phyloP scores from a whole-genome alignment of 2,888 invertebrate genomes.

The Dichetophora obliterata region DNA sequence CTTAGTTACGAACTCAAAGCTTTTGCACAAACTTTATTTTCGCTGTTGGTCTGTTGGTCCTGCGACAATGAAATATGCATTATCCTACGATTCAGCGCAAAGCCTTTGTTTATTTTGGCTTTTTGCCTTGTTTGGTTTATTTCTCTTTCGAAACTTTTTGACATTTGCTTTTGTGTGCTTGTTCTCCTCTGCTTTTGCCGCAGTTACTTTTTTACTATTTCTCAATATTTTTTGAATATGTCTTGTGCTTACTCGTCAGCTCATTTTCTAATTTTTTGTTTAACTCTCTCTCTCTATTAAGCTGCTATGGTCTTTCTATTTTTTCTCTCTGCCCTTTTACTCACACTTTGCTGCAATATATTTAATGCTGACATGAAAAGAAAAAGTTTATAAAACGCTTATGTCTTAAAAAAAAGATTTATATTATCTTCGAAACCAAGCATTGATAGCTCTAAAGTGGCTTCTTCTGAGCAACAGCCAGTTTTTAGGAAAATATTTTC shows the following conservation, averaged over 20 bases:
- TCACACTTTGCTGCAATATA: not conserved
- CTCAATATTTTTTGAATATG: not conserved
- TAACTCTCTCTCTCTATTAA: not conserved
- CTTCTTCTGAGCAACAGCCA: constrained; percentile 12
- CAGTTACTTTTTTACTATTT: not conserved
- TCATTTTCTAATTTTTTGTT: not conserved
- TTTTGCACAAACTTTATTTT: not conserved
- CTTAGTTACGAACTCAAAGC: not conserved
- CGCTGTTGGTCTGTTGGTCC: not conserved
- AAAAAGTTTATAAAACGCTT: not conserved
- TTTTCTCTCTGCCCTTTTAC: constrained; percentile 8
- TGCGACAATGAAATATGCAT: constrained; percentile 29
- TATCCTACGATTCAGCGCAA: constrained; percentile 9
- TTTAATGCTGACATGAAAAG: not conserved
- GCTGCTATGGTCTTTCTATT: constrained; percentile 20
- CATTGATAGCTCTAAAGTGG: constrained; percentile 33
- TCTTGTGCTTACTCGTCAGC: not conserved
- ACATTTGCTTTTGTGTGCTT: not conserved
- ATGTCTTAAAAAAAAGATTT: not conserved
- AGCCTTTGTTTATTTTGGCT: constrained; percentile 7
- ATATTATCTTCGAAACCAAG: constrained; percentile 29
- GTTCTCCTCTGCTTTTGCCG: not conserved
- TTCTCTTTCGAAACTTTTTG: not conserved
- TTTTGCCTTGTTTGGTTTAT: not conserved
- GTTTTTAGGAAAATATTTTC: not conserved